Base-by-base conservation (phyloP, 30 jellyfish, hydroid and myxozoan genomes). In the Catostylus mosaicus region DNA sequence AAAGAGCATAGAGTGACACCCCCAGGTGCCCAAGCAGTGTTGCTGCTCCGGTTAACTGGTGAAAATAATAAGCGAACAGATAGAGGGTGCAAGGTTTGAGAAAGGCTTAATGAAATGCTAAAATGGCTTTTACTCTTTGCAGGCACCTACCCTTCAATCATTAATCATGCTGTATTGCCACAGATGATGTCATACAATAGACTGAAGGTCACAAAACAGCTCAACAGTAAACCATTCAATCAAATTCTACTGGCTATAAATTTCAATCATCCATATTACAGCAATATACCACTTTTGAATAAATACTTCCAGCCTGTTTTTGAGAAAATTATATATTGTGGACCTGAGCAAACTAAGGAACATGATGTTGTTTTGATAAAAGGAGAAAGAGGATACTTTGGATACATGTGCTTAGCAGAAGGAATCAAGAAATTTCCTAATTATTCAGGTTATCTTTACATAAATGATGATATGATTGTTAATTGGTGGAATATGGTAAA, bases 401-500 rank as follows among this genome's bases (percentile, higher is more conserved):
- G 91, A 52, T 87, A 87, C 61, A 78, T 56, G 87, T 87, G 96
- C 27, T n/a, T 87, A 5, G 80, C 83, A 22, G 72, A 64, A 52
- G 91, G 83, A 12, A 78, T 87, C 24, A 54, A 60, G 31, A 54
- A 46, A 37, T 29, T 50, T 46, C 96, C 92, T 6, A 54, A 72
- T 1, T 71, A 22, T 64, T 26, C 9, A 23, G 96, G 96, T n/a
- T 87, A 77, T 72, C 67, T 87, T 45, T 87, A 87, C 45, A 83
- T 80, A 24, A 87, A 87, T 43, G 96, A 87, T 64, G 96, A 87
- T 61, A 80, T 87, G 91, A 68, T 87, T 18, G 90, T 87, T 30
- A 87, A 87, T 62, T 87, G 96, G 96, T 87, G 96, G 96, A 77
- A 54, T 60, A 35, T 87, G 77, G n/a, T 87, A 0, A 33, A 78